phyloP scores from a whole-genome alignment of 2,888 invertebrate species.

The Spodoptera littoralis region DNA sequence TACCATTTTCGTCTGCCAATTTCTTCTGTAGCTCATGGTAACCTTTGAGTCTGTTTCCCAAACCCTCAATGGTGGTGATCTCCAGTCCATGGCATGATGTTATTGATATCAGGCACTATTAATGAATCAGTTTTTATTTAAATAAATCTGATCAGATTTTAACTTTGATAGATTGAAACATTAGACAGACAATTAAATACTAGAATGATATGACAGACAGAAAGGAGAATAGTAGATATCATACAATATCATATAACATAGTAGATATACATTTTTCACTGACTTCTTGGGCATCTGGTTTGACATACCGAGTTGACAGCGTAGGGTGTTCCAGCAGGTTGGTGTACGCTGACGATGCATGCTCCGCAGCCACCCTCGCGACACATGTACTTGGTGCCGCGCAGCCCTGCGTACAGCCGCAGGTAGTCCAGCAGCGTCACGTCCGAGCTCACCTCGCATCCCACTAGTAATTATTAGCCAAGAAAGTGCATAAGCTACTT shows the following conservation, averaged over 20 bases:
- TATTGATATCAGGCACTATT: slow-evolving; percentile 89
- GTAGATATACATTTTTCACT: too few relatives aligned
- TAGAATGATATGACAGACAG: too few relatives aligned
- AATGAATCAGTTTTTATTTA: slow-evolving; percentile 10
- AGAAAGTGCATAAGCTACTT: too few relatives aligned
- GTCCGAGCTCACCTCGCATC: slow-evolving; percentile 42
- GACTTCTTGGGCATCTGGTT: too few relatives aligned
- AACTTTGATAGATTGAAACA: too few relatives aligned
- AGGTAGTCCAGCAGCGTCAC: slow-evolving; percentile 87
- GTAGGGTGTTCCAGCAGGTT: slow-evolving; percentile 63
- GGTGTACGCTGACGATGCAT: slow-evolving; percentile 84
- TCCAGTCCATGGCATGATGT: slow-evolving; percentile 90
- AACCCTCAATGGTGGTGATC: slow-evolving; percentile 91
- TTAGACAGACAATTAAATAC: too few relatives aligned
- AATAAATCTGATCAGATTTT: not conserved
- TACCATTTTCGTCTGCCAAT: slow-evolving; percentile 88
- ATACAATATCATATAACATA: too few relatives aligned
- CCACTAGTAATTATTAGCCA: slow-evolving; percentile 28
- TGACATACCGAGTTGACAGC: slow-evolving; percentile 90
- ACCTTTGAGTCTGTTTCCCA: slow-evolving; percentile 82
- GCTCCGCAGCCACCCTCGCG: slow-evolving; percentile 90
- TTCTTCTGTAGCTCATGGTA: slow-evolving; percentile 83
- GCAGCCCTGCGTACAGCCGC: slow-evolving; percentile 68
- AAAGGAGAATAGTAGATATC: too few relatives aligned
- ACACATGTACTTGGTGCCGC: slow-evolving; percentile 21